Base-by-base conservation (phyloP, 2,113 vertebrate species). In the Asarcornis scutulata region DNA sequence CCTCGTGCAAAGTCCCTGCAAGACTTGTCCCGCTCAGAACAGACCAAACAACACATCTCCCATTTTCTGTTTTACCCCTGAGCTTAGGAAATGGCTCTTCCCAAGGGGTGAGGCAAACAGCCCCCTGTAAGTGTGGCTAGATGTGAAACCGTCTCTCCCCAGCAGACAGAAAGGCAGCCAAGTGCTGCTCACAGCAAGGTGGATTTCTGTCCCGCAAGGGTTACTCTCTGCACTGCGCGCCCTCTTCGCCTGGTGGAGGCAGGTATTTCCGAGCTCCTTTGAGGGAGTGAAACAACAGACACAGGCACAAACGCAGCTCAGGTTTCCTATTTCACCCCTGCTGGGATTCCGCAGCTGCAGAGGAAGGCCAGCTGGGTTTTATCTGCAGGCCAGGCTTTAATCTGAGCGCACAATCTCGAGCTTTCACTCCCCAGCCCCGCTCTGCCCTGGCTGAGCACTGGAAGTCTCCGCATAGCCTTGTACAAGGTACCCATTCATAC, bases 401-500 rank as follows among this genome's bases (percentile, higher is more conserved):
- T 95, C 88, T 88, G 86, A 88, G 40, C 59, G 23, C 62, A 94
- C 94, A 96, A 95, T 96, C 91, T 93, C 67, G 4, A 72, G 68
- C 94, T 92, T 96, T 95, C 94, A 88, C 73, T 52, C 66, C 34
- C 59, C 62, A 73, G 82, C 60, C 60, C 42, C 66, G 16, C 48
- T 82, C 78, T 92, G 50, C 67, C 38, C 36, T 1, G 5, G 53
- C 9, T 11, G 6, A 93, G 80, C 64, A 13, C 44, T 11, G 31
- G 31, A 32, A 15, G 2, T 60, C 82, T 64, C 90, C 16, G 23
- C 36, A 44, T 78, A 38, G 0, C 83, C 55, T 68, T 89, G 93
- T 89, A 95, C 96, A 97, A 96, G 95, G 87, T 79, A 87, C 91
- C 44, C 88, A 91, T 96, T 97, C 95, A 95, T 94, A 67, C 60